Base-by-base conservation (phyloP, 2,797 vertebrate species). In the Astyanax mexicanus region DNA sequence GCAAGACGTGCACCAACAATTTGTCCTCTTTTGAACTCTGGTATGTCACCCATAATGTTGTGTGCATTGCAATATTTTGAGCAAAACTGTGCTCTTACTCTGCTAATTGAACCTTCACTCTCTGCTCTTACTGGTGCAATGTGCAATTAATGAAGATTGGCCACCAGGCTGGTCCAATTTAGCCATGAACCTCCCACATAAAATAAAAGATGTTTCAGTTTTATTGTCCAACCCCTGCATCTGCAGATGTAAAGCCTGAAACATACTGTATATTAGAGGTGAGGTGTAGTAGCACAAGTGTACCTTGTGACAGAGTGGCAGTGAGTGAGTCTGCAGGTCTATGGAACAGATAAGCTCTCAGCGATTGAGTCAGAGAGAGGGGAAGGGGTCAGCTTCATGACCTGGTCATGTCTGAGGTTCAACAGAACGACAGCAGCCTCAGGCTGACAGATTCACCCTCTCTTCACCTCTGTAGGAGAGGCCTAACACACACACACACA, bases 381-480 rank as follows among this genome's bases (percentile, higher is more conserved):
- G 45, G 10, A 51, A 66, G 49, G 75, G 75, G 69, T 72, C 45
- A 86, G 86, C 69, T 86, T 74, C 70, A 57, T 74, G 86, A 88
- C 85, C 85, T 88, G 83, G 89, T 89, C 75, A 77, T 80, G 90
- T 82, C 87, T 85, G 42, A 68, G 79, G 90, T 91, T 92, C 86
- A 91, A 88, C 90, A 85, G 84, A 86, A 82, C 84, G 87, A 83
- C 74, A 29, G 68, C 52, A 47, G 27, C 76, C 88, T 89, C 83
- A 38, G 45, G 78, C 77, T 83, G 82, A 86, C 82, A 85, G 79
- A 69, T 79, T 61, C 54, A 77, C 78, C 64, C 64, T 81, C 45
- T 58, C 51, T 60, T 72, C 55, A 83, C 55, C 72, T 80, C 52
- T 23, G 35, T 45, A 57, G 38, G 42, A 29, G 13, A 62, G n/a